These are phyloP conservation scores for Cosmorhoe ocellata DNA, from an alignment of 2,888 invertebrate species.

Conservation along the genomic window DNA sequence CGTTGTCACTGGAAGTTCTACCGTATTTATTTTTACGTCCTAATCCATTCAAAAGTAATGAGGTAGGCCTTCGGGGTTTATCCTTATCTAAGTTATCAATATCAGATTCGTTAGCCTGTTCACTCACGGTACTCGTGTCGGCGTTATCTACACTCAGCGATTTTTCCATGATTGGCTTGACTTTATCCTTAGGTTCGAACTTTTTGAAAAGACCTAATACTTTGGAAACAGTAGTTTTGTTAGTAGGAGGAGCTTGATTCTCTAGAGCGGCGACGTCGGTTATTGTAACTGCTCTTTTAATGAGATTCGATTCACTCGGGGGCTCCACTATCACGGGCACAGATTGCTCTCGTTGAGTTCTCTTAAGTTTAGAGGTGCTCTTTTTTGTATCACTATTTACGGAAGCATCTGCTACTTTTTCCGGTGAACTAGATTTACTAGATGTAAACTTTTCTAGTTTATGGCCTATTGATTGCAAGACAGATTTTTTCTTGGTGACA, in stretches of 20 bases:
- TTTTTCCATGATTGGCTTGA: constrained; percentile 59
- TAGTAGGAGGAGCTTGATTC: constrained; percentile 64
- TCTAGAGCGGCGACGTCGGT: constrained; percentile 84
- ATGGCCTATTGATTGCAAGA: constrained; percentile 90
- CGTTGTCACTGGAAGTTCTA: constrained; percentile 72
- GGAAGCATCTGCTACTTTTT: constrained; percentile 65
- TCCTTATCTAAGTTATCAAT: constrained; percentile 55
- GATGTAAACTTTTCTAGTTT: constrained; percentile 87
- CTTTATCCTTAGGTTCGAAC: constrained; percentile 83
- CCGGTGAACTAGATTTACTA: constrained; percentile 73
- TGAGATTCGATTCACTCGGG: constrained; percentile 84
- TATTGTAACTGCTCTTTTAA: constrained; percentile 88
- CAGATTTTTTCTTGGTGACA: constrained; percentile 83
- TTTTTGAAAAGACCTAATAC: constrained; percentile 90
- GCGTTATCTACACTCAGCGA: constrained; percentile 41
- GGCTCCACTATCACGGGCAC: constrained; percentile 80
- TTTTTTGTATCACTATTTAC: constrained; percentile 49
- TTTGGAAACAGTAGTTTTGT: constrained; percentile 87
- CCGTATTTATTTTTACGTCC: constrained; percentile 77
- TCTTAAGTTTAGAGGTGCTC: constrained; percentile 73
- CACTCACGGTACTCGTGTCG: constrained; percentile 41
- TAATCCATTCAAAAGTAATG: constrained; percentile 78
- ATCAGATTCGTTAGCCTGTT: constrained; percentile 40
- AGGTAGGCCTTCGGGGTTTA: constrained; percentile 80
- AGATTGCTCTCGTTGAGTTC: constrained; percentile 85